Evolutionary conservation across 2,797 vertebrate genomes (phyloP), one percentile per base, ranked within the genome.

Genomic region (Apogon talboti): DNA sequence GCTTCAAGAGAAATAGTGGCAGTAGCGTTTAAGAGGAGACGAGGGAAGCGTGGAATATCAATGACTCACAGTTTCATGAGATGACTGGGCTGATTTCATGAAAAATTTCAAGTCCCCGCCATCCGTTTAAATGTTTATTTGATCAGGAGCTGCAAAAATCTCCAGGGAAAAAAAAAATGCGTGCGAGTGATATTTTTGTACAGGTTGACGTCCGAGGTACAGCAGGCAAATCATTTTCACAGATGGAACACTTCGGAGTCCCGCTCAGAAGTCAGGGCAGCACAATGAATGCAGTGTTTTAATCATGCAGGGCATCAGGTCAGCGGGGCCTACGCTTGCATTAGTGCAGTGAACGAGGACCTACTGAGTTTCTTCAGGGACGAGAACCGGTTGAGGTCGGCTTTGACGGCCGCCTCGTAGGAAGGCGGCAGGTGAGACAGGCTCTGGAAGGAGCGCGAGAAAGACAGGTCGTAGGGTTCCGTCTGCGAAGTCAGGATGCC

Each of bases 301-400:
- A 35, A 49, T 86, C 88, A 90, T 90, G 87, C 88, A 88, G 69
- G 75, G 71, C 81, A 52, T 71, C 66, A 10, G 79, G 68, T 45
- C 78, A 61, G 65, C 33, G 75, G 75, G 54, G 48, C 72, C 86
- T 74, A 71, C 73, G 76, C 81, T 88, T 80, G 87, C 85, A 59
- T 85, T 73, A 84, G 76, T 86, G 86, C 73, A 83, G 87, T 69
- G 82, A 93, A 88, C 81, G 74, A 89, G 82, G 87, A 96, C 98
- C 94, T 97, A 99, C 98, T 98, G 92, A 98, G 95, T 92, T 94
- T 96, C 93, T 99, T 99, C 90, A 99, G 94, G 86, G 97, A 99
- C 55, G 96, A 99, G 89, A 97, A 99, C 86, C 97, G 96, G 91
- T 85, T 98, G 83, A 98, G 94, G 90, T 99, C 97, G 69, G 95